Percentiles rank a stretch among this genome's conserved stretches.
Evolutionary conservation across 2,797 vertebrate species (phyloP).

Genomic region (Amblyraja radiata): DNA sequence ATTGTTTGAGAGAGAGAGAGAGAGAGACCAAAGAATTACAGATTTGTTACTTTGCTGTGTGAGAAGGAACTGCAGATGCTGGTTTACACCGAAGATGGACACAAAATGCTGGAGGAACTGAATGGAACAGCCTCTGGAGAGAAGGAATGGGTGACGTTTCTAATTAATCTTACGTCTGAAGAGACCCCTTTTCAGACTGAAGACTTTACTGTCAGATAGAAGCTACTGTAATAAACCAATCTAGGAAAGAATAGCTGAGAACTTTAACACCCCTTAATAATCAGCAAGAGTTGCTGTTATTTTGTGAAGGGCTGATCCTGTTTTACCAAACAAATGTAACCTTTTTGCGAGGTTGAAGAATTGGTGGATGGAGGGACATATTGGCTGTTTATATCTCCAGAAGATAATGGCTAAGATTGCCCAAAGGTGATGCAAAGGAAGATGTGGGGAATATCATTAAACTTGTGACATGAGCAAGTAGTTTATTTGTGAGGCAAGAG

Average conservation of each 20-base stretch:
- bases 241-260: background rate
- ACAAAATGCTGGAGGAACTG: no score
- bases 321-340: background rate
- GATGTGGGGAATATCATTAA: background rate
- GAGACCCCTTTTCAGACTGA: no score
- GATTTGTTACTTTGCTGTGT: background rate
- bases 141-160: no score
- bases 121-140: no score
- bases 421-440: background rate
- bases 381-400: background rate
- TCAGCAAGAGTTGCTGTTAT: background rate
- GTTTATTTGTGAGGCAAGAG: background rate
- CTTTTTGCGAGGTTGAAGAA: background rate
- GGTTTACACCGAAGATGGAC: no score
- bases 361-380: background rate
- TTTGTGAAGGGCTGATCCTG: background rate
- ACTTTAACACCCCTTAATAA: background rate
- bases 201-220: no score
- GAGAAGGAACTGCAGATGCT: background rate
- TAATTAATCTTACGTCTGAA: no score
- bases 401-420: background rate
- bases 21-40: background rate
- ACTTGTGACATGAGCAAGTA: background rate
- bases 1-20: background rate
- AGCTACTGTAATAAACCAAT: background rate